phyloP scores from a whole-genome alignment of 2,797 vertebrate species.

The Melanogrammus aeglefinus region DNA sequence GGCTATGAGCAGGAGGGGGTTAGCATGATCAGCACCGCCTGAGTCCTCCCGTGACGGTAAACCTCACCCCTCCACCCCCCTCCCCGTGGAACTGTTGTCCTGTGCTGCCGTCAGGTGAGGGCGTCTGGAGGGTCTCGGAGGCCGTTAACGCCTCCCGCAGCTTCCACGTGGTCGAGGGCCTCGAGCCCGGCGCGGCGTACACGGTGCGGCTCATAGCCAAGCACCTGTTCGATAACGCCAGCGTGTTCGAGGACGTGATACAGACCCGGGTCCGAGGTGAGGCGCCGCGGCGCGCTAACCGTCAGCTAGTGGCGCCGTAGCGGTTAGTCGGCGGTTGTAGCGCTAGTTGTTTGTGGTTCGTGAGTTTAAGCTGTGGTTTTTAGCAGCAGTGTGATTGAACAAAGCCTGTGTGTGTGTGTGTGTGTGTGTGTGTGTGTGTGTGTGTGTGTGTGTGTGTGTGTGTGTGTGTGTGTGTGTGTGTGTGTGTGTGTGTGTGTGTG shows the following conservation, averaged over 20 bases:
- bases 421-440: too few species aligned
- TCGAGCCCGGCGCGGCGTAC: conserved; percentile 83
- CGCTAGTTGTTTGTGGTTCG: too few species aligned
- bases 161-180: conserved; percentile 83
- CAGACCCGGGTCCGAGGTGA: conserved; percentile 90
- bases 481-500: too few species aligned
- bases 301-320: conserved; percentile 15
- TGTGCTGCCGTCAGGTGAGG: conserved; percentile 84
- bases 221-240: conserved; percentile 86
- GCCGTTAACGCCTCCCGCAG: conserved; percentile 84
- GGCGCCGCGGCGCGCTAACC: conserved; percentile 30
- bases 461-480: neutral
- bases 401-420: neutral
- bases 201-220: conserved; percentile 87
- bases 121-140: conserved; percentile 81
- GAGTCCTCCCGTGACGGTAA: too few species aligned
- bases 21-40: too few species aligned
- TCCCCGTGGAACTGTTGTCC: conserved; percentile 36
- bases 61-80: conserved; percentile 6
- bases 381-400: too few species aligned
- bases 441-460: neutral
- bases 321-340: conserved; percentile 19
- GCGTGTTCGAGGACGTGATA: conserved; percentile 94
- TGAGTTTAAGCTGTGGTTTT: too few species aligned
- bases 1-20: too few species aligned